phyloP scores from a whole-genome alignment of 2,113 vertebrate species.

The Paradisaea rubra region DNA sequence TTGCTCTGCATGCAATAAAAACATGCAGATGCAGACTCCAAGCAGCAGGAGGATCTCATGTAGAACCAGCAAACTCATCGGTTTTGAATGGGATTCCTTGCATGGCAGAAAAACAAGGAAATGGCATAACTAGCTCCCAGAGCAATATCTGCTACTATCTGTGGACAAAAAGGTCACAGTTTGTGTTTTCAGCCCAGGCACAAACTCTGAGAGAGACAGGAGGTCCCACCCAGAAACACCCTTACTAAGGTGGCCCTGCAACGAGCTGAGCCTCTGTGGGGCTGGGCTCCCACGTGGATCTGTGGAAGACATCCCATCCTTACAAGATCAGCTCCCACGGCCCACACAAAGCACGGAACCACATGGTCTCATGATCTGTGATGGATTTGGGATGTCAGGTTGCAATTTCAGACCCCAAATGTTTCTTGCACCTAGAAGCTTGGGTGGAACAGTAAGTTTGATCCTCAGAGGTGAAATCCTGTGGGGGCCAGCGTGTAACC shows the following conservation, averaged over 20 bases:
- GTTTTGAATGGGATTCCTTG: neutral
- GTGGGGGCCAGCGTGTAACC: neutral
- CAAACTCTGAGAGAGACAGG: neutral
- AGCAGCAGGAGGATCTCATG: neutral
- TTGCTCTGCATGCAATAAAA: neutral
- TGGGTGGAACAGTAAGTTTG: neutral
- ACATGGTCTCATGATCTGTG: neutral
- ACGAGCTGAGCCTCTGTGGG: neutral
- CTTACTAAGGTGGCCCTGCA: neutral
- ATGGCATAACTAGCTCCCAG: neutral
- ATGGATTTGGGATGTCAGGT: neutral
- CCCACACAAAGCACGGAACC: neutral
- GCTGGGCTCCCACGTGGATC: neutral
- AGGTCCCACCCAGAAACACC: neutral
- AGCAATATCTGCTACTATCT: neutral
- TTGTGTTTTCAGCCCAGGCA: neutral
- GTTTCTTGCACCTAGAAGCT: neutral
- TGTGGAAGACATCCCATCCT: rapidly evolving
- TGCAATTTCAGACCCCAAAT: neutral
- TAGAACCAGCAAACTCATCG: neutral
- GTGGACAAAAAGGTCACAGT: neutral
- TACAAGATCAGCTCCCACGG: neutral
- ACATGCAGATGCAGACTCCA: neutral
- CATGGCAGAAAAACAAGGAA: neutral
- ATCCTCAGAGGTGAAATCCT: neutral